Base-by-base conservation (phyloP, 2,888 invertebrate species). In the Aspidapion aeneum region DNA sequence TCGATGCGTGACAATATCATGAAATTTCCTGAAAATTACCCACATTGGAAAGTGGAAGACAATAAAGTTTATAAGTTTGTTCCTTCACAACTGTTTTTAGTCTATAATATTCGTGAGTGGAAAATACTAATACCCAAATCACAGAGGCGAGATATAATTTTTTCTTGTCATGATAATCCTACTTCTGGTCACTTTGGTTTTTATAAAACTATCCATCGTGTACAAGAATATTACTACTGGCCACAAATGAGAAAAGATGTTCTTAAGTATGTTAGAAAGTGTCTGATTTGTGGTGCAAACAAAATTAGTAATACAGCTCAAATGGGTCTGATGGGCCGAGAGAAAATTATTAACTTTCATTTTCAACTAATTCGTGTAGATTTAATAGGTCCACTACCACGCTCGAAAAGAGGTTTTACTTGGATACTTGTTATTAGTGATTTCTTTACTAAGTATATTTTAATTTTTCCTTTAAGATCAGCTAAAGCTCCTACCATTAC, bases 361-460 rank as follows among this genome's bases (percentile, higher is more conserved):
- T n/a, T n/a, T n/a, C n/a, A n/a, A n/a, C n/a, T n/a, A n/a, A n/a
- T n/a, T n/a, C n/a, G n/a, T n/a, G n/a, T n/a, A 9, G 59, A 60
- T 59, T 21, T 65, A 17, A 54, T 65, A 5, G 62, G 64, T 12
- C 64, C 59, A 7, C 55, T 64, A 3, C 19, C 64, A 2, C 5
- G 60, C 1, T 58, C 54, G 1, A 54, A 57, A 1, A 12, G n/a
- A n/a, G n/a, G n/a, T n/a, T n/a, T n/a, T n/a, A n/a, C n/a, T n/a
- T n/a, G n/a, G n/a, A n/a, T n/a, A n/a, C n/a, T n/a, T n/a, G n/a
- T n/a, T n/a, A n/a, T n/a, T n/a, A n/a, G n/a, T n/a, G n/a, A n/a
- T n/a, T n/a, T 57, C 22, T 69, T 68, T 55, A 68, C 65, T 58
- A 73, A 72, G 58, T 73, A 65, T 59, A 56, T 64, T 2, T 55